Evolutionary conservation across 2,888 invertebrate species (phyloP).

Genomic region (Punctoribates punctum): DNA sequence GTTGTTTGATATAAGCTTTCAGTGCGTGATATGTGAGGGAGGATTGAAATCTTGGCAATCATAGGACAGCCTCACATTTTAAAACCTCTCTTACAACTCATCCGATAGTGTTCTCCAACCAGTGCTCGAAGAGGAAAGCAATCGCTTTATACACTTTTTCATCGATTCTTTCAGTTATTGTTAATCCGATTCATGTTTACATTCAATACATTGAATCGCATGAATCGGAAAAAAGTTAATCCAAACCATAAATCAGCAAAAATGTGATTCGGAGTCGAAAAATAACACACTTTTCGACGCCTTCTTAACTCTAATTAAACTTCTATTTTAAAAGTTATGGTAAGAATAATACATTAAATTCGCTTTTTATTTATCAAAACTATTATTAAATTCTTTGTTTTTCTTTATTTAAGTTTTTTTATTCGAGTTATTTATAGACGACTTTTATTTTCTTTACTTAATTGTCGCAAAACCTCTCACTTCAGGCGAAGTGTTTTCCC

Average conservation of each 20-base stretch:
- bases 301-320: conserved; percentile 1
- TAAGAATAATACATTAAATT: neutral
- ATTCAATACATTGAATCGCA: neutral
- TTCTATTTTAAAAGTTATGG: conserved; percentile 24
- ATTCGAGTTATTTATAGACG: neutral
- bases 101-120: neutral
- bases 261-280: conserved; percentile 23
- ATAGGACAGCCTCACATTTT: neutral
- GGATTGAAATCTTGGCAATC: neutral
- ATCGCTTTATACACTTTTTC: neutral
- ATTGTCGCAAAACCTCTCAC: conserved; percentile 19
- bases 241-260: conserved; percentile 16
- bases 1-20: neutral
- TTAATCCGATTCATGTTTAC: neutral
- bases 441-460: conserved; percentile 14
- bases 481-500: neutral
- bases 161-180: neutral
- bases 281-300: neutral
- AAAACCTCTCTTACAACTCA: too few species aligned
- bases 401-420: neutral
- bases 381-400: neutral
- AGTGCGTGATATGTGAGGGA: conserved; percentile 31
- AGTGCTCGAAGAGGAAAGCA: neutral
- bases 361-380: neutral
- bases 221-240: neutral